phyloP scores from a whole-genome alignment of 2,113 vertebrate genomes.

The Erythrocercus mccallii region DNA sequence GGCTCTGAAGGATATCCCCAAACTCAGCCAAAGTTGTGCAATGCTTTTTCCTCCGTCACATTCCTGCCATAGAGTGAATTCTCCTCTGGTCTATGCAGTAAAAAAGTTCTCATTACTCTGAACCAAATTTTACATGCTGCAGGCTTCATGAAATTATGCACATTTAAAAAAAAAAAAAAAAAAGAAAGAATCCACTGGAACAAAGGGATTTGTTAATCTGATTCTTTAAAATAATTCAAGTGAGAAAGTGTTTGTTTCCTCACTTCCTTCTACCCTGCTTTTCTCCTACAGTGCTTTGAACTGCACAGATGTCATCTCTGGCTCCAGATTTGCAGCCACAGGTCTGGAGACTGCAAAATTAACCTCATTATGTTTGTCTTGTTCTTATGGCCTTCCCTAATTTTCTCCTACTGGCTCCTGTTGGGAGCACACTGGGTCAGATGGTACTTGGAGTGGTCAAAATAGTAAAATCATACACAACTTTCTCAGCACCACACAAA shows the following conservation, averaged over 20 bases:
- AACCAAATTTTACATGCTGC: background rate
- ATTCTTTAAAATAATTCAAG: background rate
- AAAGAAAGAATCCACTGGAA: background rate
- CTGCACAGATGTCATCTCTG: background rate
- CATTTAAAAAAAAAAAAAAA: background rate
- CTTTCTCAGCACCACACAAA: background rate
- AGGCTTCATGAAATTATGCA: background rate
- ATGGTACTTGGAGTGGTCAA: background rate
- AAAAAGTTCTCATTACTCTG: background rate
- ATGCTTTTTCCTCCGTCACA: background rate
- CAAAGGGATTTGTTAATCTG: background rate
- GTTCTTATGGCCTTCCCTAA: background rate
- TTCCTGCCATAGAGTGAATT: fast-evolving
- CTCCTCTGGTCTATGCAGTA: background rate
- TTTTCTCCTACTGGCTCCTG: background rate
- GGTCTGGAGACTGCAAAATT: background rate
- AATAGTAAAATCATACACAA: background rate
- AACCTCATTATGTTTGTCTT: background rate
- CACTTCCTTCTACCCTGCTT: background rate
- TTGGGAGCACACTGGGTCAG: background rate
- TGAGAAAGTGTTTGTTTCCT: background rate
- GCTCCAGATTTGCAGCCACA: background rate
- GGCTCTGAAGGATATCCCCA: background rate
- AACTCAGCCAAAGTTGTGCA: background rate
- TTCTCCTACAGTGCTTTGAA: background rate